Evolutionary conservation across 2,888 invertebrate species (phyloP).

Genomic region (Pachycephus smyrnensis): DNA sequence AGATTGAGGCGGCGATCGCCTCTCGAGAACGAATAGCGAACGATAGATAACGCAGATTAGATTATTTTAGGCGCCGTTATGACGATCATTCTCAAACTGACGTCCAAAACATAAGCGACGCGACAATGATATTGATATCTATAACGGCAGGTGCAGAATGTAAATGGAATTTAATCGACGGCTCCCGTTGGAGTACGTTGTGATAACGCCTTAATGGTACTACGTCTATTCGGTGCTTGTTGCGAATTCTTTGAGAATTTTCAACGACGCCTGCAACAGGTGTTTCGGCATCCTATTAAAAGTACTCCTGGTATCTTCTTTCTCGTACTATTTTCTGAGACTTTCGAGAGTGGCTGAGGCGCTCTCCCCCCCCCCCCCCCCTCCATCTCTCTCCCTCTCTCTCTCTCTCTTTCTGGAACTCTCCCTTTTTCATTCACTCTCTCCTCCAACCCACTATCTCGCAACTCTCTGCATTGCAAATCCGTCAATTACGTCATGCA

Average conservation of each 20-base stretch:
- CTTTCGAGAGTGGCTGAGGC: background rate
- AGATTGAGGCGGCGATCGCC: background rate
- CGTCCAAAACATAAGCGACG: background rate
- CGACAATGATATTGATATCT: background rate
- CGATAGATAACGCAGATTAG: background rate
- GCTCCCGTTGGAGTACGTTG: background rate
- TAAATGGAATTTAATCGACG: background rate
- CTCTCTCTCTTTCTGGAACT: conserved; percentile 11
- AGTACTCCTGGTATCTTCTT: background rate
- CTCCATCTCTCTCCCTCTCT: background rate
- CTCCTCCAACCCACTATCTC: background rate
- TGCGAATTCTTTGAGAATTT: background rate
- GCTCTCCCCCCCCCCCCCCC: conserved; percentile 14
- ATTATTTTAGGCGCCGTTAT: background rate
- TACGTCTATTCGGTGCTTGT: background rate
- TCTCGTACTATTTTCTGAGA: background rate
- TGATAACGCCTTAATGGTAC: background rate
- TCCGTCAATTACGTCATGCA: background rate
- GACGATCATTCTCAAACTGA: background rate
- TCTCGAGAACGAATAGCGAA: background rate
- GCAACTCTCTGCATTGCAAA: background rate
- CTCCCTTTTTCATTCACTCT: conserved; percentile 3
- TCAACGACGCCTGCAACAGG: background rate
- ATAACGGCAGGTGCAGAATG: background rate
- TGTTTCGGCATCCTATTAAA: background rate